Evolutionary conservation across 2,113 vertebrate genomes (phyloP).

Genomic region (Barnardius zonarius): DNA sequence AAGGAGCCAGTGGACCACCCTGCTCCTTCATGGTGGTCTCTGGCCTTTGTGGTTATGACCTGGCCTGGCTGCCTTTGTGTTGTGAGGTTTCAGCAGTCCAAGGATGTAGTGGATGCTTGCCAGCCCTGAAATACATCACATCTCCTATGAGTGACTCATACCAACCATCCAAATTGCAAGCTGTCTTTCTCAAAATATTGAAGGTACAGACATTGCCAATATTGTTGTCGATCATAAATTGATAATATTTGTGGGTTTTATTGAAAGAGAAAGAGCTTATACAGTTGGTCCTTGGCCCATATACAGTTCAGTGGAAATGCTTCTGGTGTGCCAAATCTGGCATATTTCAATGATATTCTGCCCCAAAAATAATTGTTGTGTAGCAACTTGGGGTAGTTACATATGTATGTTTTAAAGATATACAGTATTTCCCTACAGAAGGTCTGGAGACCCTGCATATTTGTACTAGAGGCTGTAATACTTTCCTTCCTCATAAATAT

Average conservation of each 20-base stretch:
- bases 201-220: background rate
- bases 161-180: background rate
- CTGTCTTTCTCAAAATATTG: background rate
- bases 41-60: background rate
- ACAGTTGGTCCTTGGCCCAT: background rate
- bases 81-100: background rate
- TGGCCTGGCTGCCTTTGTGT: fast-evolving
- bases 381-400: background rate
- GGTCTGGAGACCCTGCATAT: background rate
- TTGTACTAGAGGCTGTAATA: background rate
- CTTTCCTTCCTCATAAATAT: slow-evolving; percentile 20
- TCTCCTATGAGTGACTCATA: background rate
- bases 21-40: background rate
- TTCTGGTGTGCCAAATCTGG: background rate
- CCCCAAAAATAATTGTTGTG: background rate
- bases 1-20: background rate
- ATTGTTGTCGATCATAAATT: background rate
- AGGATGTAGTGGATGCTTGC: background rate
- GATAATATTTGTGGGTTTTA: background rate
- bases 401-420: background rate
- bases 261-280: background rate
- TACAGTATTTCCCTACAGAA: background rate
- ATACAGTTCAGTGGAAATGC: background rate
- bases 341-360: background rate
- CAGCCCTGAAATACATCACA: background rate